A percentile compares a stretch with the other conserved stretches of the same genome.
phyloP scores from a whole-genome alignment of 2,797 vertebrate species.

The Lacerta viridis region DNA sequence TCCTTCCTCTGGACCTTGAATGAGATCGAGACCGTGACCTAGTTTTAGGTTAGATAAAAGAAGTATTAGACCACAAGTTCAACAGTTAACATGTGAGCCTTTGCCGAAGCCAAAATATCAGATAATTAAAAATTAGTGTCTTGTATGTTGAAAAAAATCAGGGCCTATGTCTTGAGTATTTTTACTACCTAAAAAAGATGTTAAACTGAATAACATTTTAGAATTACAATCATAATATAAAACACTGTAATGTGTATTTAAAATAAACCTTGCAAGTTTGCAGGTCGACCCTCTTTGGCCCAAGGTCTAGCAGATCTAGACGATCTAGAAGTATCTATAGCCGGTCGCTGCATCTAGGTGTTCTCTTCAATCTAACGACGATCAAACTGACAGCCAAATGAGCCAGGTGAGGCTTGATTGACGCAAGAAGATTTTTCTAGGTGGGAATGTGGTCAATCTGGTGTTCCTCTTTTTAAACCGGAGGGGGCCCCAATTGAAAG shows the following conservation, averaged over 20 bases:
- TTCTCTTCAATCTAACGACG: slow-evolving; percentile 94
- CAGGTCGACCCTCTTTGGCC: slow-evolving; percentile 95
- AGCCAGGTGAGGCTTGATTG: slow-evolving; percentile 95
- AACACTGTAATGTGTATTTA: slow-evolving; percentile 92
- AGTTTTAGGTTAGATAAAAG: slow-evolving; percentile 77
- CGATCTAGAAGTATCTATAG: slow-evolving; percentile 94
- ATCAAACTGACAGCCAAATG: slow-evolving; percentile 94
- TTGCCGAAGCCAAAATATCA: slow-evolving; percentile 76
- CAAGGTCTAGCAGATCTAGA: slow-evolving; percentile 94
- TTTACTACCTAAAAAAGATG: slow-evolving; percentile 87
- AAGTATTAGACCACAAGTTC: slow-evolving; percentile 68
- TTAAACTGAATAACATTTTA: slow-evolving; percentile 86
- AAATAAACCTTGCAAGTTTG: slow-evolving; percentile 97
- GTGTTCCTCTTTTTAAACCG: slow-evolving; percentile 90
- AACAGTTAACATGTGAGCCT: slow-evolving; percentile 59
- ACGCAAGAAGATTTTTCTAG: slow-evolving; percentile 93
- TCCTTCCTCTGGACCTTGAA: slow-evolving; percentile 85
- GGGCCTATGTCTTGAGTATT: slow-evolving; percentile 81
- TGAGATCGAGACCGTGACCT: slow-evolving; percentile 87
- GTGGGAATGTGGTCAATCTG: slow-evolving; percentile 90
- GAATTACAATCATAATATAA: slow-evolving; percentile 86
- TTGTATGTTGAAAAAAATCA: slow-evolving; percentile 80
- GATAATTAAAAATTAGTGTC: slow-evolving; percentile 77
- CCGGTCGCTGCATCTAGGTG: slow-evolving; percentile 93
- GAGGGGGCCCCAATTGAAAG: slow-evolving; percentile 89